Percentiles rank a stretch among this genome's conserved stretches.
phyloP scores from a whole-genome alignment of 2,113 vertebrate species.

The Hirundichthys speculiger region DNA sequence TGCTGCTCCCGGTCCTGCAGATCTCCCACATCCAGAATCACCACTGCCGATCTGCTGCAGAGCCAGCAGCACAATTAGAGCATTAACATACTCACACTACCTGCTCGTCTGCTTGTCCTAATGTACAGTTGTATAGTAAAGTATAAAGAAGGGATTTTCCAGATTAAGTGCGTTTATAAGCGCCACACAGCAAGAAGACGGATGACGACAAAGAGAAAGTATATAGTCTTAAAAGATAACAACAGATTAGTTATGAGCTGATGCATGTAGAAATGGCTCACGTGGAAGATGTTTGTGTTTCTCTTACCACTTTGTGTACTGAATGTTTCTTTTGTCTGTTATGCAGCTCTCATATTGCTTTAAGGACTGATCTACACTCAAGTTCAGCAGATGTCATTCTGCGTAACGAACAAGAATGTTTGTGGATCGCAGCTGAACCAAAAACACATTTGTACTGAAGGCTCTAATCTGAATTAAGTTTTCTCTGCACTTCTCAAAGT shows the following conservation, averaged over 20 bases:
- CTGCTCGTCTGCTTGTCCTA: constrained; percentile 41
- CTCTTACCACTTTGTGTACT: neutral
- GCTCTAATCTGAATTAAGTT: constrained; percentile 15
- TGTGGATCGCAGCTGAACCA: constrained; percentile 25
- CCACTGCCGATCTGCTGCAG: constrained; percentile 58
- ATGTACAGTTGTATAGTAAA: constrained; percentile 63
- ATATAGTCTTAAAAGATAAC: constrained; percentile 10
- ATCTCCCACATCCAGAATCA: constrained; percentile 88
- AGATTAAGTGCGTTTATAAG: constrained; percentile 40
- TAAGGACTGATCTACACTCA: no score
- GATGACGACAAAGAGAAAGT: neutral
- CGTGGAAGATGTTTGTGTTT: constrained; percentile 13
- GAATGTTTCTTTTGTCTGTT: no score
- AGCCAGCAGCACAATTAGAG: constrained; percentile 44
- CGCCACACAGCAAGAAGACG: constrained; percentile 21
- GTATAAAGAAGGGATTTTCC: constrained; percentile 28
- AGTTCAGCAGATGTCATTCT: no score
- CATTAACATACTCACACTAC: constrained; percentile 55
- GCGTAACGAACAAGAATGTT: no score
- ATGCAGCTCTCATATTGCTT: no score
- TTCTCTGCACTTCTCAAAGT: constrained; percentile 43
- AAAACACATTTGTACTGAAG: neutral
- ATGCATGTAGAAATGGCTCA: neutral
- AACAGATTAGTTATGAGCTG: neutral
- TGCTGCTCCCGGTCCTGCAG: constrained; percentile 93